phyloP scores from a whole-genome alignment of 2,888 invertebrate genomes.

The Napeogenes inachia region DNA sequence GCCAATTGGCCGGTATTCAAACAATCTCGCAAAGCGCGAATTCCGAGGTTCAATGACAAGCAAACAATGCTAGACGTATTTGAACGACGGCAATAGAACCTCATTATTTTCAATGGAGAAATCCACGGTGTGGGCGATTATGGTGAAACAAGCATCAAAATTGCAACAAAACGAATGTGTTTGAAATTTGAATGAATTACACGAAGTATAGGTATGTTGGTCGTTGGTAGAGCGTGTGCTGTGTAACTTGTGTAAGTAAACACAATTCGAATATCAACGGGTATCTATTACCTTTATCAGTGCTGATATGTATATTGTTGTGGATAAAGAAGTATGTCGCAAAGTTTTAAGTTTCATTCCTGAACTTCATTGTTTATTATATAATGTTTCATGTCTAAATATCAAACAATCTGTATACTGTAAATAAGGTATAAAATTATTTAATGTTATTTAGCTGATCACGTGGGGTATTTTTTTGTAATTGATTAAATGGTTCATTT shows the following conservation, averaged over 20 bases:
- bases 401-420: not conserved
- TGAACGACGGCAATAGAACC: slow-evolving; percentile 52
- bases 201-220: slow-evolving; percentile 6
- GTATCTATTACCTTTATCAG: slow-evolving; percentile 16
- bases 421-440: not conserved
- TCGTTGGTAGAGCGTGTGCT: too few species aligned
- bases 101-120: slow-evolving; percentile 69
- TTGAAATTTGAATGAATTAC: slow-evolving; percentile 50
- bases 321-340: slow-evolving; percentile 1
- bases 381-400: not conserved
- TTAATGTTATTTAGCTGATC: not conserved
- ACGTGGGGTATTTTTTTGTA: not conserved
- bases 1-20: slow-evolving; percentile 40
- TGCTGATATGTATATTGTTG: slow-evolving; percentile 11
- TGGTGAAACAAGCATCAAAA: slow-evolving; percentile 54
- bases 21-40: slow-evolving; percentile 46
- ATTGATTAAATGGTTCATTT: not conserved
- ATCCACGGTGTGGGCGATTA: slow-evolving; percentile 57
- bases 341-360: not conserved
- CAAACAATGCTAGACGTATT: slow-evolving; percentile 58
- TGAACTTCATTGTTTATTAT: too few species aligned
- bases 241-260: slow-evolving; percentile 18
- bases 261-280: slow-evolving; percentile 15
- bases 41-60: slow-evolving; percentile 62
- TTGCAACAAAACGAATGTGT: slow-evolving; percentile 40